These are phyloP conservation scores for Catotricha subobsoleta DNA, from an alignment of 2,888 invertebrate species.

Conservation along the genomic window DNA sequence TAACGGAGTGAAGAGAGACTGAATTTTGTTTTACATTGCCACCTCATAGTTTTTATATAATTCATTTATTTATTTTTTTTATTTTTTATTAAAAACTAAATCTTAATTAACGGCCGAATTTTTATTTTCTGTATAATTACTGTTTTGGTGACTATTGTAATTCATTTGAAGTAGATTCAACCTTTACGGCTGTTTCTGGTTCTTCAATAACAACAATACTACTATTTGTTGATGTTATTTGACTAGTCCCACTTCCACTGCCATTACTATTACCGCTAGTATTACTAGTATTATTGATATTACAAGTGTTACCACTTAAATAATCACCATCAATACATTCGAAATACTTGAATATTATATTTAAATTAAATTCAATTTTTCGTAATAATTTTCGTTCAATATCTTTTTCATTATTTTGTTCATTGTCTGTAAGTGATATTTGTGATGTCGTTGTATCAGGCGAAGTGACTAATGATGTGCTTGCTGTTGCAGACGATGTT, in stretches of 20 bases:
- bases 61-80: too few relatives aligned
- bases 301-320: background rate
- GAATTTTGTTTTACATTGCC: too few relatives aligned
- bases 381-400: conserved; percentile 14
- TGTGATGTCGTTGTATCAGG: conserved; percentile 8
- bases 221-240: background rate
- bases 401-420: conserved; percentile 7
- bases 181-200: background rate
- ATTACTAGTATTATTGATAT: conserved; percentile 1
- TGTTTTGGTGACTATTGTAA: background rate
- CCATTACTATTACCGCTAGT: background rate
- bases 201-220: background rate
- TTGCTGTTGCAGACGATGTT: conserved; percentile 12
- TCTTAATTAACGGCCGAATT: too few relatives aligned
- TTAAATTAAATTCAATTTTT: conserved; percentile 28
- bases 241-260: background rate
- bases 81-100: too few relatives aligned
- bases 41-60: too few relatives aligned
- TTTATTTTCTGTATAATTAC: too few relatives aligned
- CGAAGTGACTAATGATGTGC: conserved; percentile 16
- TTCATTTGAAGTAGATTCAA: background rate
- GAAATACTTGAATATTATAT: conserved; percentile 24
- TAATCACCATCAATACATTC: conserved; percentile 19
- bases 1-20: too few relatives aligned
- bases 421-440: background rate